Evolutionary conservation across 2,888 invertebrate genomes (phyloP), one percentile per base, ranked within the genome.

Genomic region (Tryphoninae sp.): DNA sequence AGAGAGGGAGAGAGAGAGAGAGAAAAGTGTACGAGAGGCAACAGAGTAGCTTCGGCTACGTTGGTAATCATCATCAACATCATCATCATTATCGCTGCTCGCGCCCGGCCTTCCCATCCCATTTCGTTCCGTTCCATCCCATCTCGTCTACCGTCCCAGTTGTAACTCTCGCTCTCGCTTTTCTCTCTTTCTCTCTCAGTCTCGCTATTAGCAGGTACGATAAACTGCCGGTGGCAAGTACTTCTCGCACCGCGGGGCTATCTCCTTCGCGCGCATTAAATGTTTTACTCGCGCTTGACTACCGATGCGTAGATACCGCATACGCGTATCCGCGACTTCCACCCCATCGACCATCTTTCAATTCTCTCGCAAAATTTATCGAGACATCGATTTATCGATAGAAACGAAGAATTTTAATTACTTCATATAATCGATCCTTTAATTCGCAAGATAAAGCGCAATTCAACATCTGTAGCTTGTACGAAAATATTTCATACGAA

Each of bases 61-160:
- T 88, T 88, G 90, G 90, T 90, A 89, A 90, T 89, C 90, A 87
- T 88, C 89, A 89, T 90, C 90, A 90, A 90, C 89, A 91, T 90
- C 91, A 91, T 91, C 90, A 90, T 90, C 88, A 80, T 82, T 80
- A 87, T 86, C 87, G 86, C 84, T 86, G 82, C 85, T 80, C 85
- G 73, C 78, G 72, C 73, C 72, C 64, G 72, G 72, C 78, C 80
- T 83, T 67, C 77, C 80, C 81, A 85, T 86, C 86, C 84, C 82
- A 76, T 84, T 86, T 84, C 85, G 84, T 86, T 86, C 85, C 85
- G 86, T 87, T 86, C 84, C 86, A 83, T 87, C 85, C 86, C 87
- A 84, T 87, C 84, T 83, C 80, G 73, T 65, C 68, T 65, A 78
- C 75, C 84, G 85, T 86, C 85, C 85, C 85, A 86, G 83, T 86